phyloP scores from a whole-genome alignment of 2,797 vertebrate species.

The Caiman crocodilus region DNA sequence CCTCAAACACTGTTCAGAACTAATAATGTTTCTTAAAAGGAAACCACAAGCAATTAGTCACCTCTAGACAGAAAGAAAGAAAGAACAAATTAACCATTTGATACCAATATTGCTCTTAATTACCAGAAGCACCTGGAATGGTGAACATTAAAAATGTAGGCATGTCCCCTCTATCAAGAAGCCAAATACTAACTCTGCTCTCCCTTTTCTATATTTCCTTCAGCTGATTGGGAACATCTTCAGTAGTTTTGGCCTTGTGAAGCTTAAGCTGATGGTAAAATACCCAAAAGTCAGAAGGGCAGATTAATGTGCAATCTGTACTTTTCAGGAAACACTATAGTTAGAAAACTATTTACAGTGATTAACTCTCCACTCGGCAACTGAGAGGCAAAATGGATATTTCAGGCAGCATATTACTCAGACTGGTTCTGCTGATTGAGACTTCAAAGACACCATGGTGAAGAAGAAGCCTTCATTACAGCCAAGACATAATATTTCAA shows the following conservation, averaged over 20 bases:
- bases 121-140: too few relatives aligned
- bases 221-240: neutral
- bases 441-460: neutral
- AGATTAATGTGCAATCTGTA: neutral
- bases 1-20: accelerated
- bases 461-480: neutral
- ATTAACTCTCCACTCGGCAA: neutral
- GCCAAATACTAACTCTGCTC: neutral
- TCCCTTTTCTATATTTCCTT: neutral
- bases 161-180: accelerated
- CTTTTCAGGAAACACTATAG: neutral
- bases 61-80: too few relatives aligned
- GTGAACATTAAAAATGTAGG: neutral
- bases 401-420: constrained; percentile 1
- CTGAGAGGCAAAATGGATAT: neutral
- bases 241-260: neutral
- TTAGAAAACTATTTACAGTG: neutral
- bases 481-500: neutral
- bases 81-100: too few relatives aligned
- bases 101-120: too few relatives aligned
- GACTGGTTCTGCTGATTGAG: neutral
- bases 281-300: neutral
- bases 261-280: constrained; percentile 20
- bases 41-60: neutral
- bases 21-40: neutral